Evolutionary conservation across 2,888 invertebrate species (phyloP).

Genomic region (Caenorhabditis panamensis): DNA sequence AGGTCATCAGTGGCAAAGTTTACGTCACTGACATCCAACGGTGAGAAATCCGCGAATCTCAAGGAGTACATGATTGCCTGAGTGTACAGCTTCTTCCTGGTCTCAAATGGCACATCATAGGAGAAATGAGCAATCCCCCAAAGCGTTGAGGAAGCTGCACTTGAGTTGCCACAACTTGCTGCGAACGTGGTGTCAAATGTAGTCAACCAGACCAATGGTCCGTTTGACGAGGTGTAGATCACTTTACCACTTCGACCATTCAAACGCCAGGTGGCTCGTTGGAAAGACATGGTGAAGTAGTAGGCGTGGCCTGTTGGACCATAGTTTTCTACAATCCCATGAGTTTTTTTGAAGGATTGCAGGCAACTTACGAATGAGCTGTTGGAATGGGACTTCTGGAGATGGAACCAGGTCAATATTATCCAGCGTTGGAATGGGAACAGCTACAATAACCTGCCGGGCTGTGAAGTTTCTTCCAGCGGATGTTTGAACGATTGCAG

Average conservation of each 20-base stretch:
- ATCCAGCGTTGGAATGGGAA: constrained; percentile 64
- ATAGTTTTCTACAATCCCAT: constrained; percentile 66
- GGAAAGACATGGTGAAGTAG: constrained; percentile 73
- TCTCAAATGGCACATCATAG: constrained; percentile 56
- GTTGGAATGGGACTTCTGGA: constrained; percentile 58
- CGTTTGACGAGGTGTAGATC: constrained; percentile 66
- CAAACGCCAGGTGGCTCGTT: constrained; percentile 70
- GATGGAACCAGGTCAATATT: constrained; percentile 65
- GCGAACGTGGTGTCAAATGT: constrained; percentile 70
- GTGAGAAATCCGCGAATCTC: constrained; percentile 54
- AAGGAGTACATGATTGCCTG: constrained; percentile 60
- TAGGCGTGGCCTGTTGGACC: constrained; percentile 70
- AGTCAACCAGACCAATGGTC: constrained; percentile 71
- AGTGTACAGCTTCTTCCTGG: constrained; percentile 55
- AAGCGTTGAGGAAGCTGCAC: constrained; percentile 60
- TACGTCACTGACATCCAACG: constrained; percentile 71
- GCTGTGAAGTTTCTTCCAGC: constrained; percentile 41
- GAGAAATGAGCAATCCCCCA: constrained; percentile 76
- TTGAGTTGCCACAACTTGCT: constrained; percentile 66
- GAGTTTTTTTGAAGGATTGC: background rate
- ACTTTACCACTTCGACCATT: constrained; percentile 68
- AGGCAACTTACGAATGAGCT: constrained; percentile 56
- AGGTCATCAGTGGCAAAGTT: constrained; percentile 68
- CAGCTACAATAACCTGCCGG: constrained; percentile 69
- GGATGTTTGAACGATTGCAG: constrained; percentile 57